Percentiles rank a stretch among this genome's conserved stretches.
Conservation (phyloP, 2,888 invertebrate species). For the Heliconius charithonia region DNA sequence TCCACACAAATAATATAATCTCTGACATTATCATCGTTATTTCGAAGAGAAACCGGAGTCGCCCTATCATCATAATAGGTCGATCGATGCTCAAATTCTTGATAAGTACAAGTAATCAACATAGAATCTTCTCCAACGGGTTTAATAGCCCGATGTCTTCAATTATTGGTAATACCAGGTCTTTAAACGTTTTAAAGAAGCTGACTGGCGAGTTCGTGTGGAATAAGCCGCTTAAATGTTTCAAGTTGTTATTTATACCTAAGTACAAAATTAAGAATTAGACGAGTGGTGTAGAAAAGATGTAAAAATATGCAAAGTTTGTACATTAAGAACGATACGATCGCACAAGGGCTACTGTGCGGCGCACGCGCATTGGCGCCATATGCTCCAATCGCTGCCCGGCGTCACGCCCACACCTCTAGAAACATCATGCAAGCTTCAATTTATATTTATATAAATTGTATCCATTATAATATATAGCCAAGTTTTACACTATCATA, state of each 20-base stretch:
- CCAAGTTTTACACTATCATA: not conserved
- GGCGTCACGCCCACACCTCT: conserved; percentile 68
- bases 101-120: conserved; percentile 82
- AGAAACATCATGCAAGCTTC: conserved; percentile 45
- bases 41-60: conserved; percentile 79
- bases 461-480: not conserved
- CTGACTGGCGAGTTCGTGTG: conserved; percentile 62
- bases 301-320: conserved; percentile 29
- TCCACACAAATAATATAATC: conserved; percentile 83
- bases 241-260: conserved; percentile 20
- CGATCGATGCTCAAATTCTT: conserved; percentile 77
- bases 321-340: conserved; percentile 38
- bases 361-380: conserved; percentile 80
- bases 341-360: conserved; percentile 68
- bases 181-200: conserved; percentile 80
- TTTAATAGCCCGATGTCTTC: conserved; percentile 76
- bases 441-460: conserved; percentile 19
- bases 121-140: conserved; percentile 76
- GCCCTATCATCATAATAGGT: conserved; percentile 76
- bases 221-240: conserved; percentile 23
- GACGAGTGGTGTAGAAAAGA: not conserved
- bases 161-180: conserved; percentile 82
- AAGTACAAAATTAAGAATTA: conserved; percentile 21
- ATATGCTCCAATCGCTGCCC: conserved; percentile 71
- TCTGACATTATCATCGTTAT: conserved; percentile 82